phyloP scores from a whole-genome alignment of 2,113 vertebrate species.

The Tachysurus fulvidraco region DNA sequence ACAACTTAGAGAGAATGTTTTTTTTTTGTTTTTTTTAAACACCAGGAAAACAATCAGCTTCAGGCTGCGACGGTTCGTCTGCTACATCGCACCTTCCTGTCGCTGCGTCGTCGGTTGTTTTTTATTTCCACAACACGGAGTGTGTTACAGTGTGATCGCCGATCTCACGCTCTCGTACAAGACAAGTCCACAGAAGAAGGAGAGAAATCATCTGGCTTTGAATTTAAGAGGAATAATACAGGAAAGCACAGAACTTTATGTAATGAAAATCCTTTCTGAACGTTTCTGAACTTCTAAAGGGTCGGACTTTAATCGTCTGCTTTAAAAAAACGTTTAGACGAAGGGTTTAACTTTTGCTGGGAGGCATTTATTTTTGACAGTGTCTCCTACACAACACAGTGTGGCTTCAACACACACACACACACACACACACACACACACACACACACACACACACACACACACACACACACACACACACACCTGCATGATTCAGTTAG shows the following conservation, averaged over 20 bases:
- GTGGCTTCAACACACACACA: slow-evolving; percentile 14
- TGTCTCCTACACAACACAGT: not conserved
- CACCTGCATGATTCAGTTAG: slow-evolving; percentile 68
- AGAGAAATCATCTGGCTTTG: not conserved
- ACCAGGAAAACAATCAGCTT: not conserved
- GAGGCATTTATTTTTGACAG: not conserved
- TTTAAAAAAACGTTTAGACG: not conserved
- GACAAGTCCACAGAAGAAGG: not conserved
- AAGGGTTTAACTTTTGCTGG: not conserved
- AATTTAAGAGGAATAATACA: not conserved
- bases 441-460: slow-evolving; percentile 20
- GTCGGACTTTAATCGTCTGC: not conserved
- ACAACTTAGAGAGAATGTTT: not conserved
- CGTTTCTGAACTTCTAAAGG: not conserved
- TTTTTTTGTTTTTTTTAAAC: no score
- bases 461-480: slow-evolving; percentile 55
- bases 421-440: slow-evolving; percentile 30
- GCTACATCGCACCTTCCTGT: not conserved
- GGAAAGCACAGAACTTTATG: not conserved
- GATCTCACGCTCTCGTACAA: not conserved
- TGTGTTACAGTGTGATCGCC: not conserved
- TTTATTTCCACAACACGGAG: not conserved
- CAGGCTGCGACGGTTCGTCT: not conserved
- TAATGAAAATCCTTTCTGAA: not conserved
- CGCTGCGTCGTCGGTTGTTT: not conserved